Evolutionary conservation across 2,797 vertebrate species (phyloP), one percentile per base, ranked within the genome.

Genomic region (Octomys mimax): DNA sequence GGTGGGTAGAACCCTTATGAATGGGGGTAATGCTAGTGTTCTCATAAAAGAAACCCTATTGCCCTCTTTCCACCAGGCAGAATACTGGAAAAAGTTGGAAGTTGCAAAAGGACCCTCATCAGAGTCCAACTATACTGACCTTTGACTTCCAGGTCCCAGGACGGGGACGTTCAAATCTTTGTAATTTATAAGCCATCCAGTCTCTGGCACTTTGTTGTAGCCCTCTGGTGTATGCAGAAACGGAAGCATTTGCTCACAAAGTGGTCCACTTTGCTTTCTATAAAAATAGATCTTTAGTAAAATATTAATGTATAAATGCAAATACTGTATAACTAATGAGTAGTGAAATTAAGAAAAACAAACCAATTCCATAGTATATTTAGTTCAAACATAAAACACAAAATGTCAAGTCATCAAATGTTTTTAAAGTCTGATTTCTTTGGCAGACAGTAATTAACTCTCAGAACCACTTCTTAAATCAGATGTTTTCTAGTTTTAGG

Each of bases 341-440:
- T 61, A 54, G 14, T 33, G 95, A 92, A 46, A 64, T 94, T 70
- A 83, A 93, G 78, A 83, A 61, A 64, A 68, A 6, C 12, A 28
- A 36, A 66, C 82, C 71, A 33, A 22, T 28, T 91, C 92, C 9
- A 52, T 52, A 87, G 64, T 87, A 39, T 33, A 68, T 59, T 90
- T 79, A 88, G 21, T 82, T 70, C 39, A 64, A 92, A 62, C 79
- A 39, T 81, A 64, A 79, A 70, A 88, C 6, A 79, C 28, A 87
- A 86, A 86, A 79, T 83, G 52, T n/a, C 36, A 85, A 81, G 77
- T 66, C 39, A 78, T 88, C 26, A 83, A 62, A 64, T 86, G 71
- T 82, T n/a, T 78, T 59, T 52, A 75, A 83, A 42, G 85, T 39
- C 24, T 12, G 31, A 36, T 75, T 92, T 87, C 52, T 91, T 39